These are phyloP conservation scores for Palythoa grandis DNA, from an alignment of 92 coral and sea anemone species.

Conservation along the genomic window DNA sequence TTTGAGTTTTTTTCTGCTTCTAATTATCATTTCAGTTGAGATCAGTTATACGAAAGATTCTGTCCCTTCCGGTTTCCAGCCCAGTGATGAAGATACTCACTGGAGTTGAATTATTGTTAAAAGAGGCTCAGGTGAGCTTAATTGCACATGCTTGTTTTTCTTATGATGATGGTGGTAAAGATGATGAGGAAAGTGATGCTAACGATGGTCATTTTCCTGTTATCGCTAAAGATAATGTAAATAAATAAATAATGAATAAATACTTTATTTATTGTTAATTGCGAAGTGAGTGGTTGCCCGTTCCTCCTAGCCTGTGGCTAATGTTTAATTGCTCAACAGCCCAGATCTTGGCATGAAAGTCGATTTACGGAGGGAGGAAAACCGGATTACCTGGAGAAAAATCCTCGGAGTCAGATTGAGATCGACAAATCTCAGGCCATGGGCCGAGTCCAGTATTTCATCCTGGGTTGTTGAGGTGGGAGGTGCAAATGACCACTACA, in stretches of 20 bases:
- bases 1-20: not conserved
- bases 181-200: not conserved
- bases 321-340: too few relatives aligned
- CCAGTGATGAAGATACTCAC: slow-evolving; percentile 91
- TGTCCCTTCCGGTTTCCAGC: slow-evolving; percentile 88
- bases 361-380: too few relatives aligned
- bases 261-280: not conserved
- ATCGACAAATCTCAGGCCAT: not conserved
- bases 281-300: too few relatives aligned
- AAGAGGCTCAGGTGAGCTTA: slow-evolving; percentile 86
- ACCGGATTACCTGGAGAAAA: too few relatives aligned
- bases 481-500: too few relatives aligned
- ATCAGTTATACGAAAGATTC: slow-evolving; percentile 67
- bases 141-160: not conserved
- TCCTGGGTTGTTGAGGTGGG: too few relatives aligned
- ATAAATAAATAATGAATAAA: too few relatives aligned
- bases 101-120: slow-evolving; percentile 87
- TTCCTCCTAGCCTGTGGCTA: too few relatives aligned
- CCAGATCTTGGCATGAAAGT: too few relatives aligned
- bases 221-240: not conserved
- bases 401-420: too few relatives aligned
- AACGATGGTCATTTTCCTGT: not conserved
- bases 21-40: slow-evolving; percentile 59
- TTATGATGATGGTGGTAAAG: not conserved
- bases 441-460: not conserved